Evolutionary conservation across 2,797 vertebrate species (phyloP), one percentile per base, ranked within the genome.

Genomic region (Macropodus opercularis): DNA sequence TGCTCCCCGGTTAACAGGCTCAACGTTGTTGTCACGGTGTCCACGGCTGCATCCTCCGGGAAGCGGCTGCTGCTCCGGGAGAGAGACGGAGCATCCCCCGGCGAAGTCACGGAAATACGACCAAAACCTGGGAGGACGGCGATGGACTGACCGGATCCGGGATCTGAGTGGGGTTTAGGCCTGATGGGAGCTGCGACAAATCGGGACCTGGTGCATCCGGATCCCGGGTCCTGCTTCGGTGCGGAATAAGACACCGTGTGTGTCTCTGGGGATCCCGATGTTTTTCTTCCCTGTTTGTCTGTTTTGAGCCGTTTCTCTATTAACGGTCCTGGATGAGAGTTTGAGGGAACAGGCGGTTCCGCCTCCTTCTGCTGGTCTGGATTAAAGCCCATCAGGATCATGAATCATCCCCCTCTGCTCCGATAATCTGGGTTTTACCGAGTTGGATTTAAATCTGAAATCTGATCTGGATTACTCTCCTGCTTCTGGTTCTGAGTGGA

Each of bases 151-250:
- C 15, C 36, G 19, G 69, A 72, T 64, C 78, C 62, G 29, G 48
- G 48, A 55, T 62, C 63, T 41, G 65, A 58, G 43, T 15, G 51
- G 43, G 47, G 32, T 18, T 4, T 13, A 73, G 81, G 81, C 77
- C 84, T 43, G 48, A 66, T 82, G 84, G 77, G 70, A 69, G 77
- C 77, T 73, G 84, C 84, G 80, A 82, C 83, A 80, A 73, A 54
- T 49, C 74, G 36, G 69, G 70, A 60, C 60, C 67, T 26, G 61
- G 52, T 38, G 39, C 40, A 27, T 54, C 56, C 36, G 60, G 63
- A 52, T 58, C 39, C 63, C 4, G 59, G 72, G 39, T 40, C 43
- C 24, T 29, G 34, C 32, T 32, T 3, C 15, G 5, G 36, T 50
- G 43, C 32, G 55, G 62, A 54, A 4, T 63, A 24, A 51, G 42